These are phyloP conservation scores for Drosophila stalkeri DNA, from an alignment of 2,888 invertebrate species.

Conservation along the genomic window DNA sequence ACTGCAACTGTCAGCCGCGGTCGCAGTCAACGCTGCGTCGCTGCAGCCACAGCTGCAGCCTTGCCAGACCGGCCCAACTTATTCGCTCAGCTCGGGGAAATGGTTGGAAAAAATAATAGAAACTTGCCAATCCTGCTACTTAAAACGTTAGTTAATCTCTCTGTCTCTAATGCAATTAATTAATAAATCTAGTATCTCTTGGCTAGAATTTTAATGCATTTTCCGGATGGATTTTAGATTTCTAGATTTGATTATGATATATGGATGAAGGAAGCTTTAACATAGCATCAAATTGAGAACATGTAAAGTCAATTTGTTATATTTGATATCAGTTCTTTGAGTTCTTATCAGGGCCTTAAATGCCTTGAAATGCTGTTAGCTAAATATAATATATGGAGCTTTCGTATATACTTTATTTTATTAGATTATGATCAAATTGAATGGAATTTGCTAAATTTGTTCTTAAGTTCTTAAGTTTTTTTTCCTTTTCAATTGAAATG, in stretches of 20 bases:
- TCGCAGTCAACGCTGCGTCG: conserved; percentile 12
- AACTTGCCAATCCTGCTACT: conserved; percentile 6
- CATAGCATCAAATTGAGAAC: too few species aligned
- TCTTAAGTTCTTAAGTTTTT: too few species aligned
- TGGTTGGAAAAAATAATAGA: not conserved
- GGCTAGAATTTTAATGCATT: not conserved
- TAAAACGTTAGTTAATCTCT: not conserved
- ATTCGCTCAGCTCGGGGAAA: conserved; percentile 10
- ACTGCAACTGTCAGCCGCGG: conserved; percentile 78
- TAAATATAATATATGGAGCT: too few species aligned
- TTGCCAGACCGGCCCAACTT: conserved; percentile 45
- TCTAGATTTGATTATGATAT: too few species aligned
- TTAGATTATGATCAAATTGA: too few species aligned
- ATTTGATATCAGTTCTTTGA: not conserved
- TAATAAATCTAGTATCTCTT: not conserved
- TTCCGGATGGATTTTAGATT: not conserved
- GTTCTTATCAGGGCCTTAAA: not conserved
- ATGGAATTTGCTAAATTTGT: too few species aligned
- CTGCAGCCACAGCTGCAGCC: conserved; percentile 32
- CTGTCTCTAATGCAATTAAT: not conserved
- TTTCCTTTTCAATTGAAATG: too few species aligned
- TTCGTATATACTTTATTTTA: too few species aligned
- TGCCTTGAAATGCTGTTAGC: too few species aligned
- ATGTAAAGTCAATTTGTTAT: not conserved
- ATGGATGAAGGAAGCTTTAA: too few species aligned